Evolutionary conservation across 37 sponge, comb jelly and placozoan genomes (phyloP), one percentile per base, ranked within the genome.

Genomic region (Axinella damicornis): DNA sequence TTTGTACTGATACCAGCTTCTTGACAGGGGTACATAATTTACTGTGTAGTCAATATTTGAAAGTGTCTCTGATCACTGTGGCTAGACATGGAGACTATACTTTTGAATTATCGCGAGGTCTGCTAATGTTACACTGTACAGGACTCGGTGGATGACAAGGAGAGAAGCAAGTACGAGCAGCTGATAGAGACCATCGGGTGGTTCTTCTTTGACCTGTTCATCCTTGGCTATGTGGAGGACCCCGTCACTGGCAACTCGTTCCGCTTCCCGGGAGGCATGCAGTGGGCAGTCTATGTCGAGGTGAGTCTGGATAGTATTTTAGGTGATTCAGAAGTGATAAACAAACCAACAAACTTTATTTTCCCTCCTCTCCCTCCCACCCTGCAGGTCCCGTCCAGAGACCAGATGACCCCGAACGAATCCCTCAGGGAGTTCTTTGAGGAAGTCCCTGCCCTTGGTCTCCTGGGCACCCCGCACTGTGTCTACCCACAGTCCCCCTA

Each of bases 171-270:
- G 13, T 95, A 90, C 79, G 52, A 71, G 14, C 67, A 87, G 38
- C 62, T 90, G 36, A 87, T 94, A 69, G 83, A 82, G 18, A 54
- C 74, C 5, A 72, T 95, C 5, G 73, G 80, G n/a, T 92, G 96
- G 92, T 95, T 95, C 78, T 89, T 95, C 73, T 95, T 92, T 79
- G 81, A 91, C 65, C 73, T 95, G 30, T 65, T 95, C 52, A 76
- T 91, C 34, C 72, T 95, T 24, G 96, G 96, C 40, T 95, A 91
- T 89, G 96, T 95, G 57, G 89, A 95, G 63, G 92, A 95, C 75
- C 79, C 80, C 0, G 66, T 79, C 59, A 92, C 83, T 72, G 96
- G 96, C 12, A 52, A 37, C 39, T 89, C 93, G 17, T 95, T 95
- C 75, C 24, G 73, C 1, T 61, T 92, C n/a, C 85, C 87, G 54